Conservation (phyloP, 1,140 invertebrate genomes). For the Zaprionus capensis region DNA sequence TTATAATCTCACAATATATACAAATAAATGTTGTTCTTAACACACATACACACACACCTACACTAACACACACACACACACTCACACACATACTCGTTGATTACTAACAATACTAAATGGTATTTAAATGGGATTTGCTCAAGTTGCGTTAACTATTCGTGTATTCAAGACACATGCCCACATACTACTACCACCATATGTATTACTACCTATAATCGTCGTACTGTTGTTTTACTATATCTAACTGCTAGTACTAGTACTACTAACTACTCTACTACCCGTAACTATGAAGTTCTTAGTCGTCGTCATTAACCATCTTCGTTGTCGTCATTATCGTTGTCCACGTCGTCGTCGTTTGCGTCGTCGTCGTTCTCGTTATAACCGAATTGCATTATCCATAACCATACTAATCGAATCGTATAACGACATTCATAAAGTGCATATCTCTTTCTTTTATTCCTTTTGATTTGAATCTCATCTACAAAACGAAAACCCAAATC, state of each 20-base stretch:
- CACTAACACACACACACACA: not conserved
- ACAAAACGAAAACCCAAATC: slow-evolving; percentile 55
- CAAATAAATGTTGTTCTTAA: slow-evolving; percentile 61
- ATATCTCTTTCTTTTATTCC: slow-evolving; percentile 76
- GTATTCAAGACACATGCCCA: slow-evolving; percentile 11
- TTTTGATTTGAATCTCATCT: slow-evolving; percentile 69
- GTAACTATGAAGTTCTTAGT: slow-evolving; percentile 51
- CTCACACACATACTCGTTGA: slow-evolving; percentile 3
- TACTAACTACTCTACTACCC: slow-evolving; percentile 29
- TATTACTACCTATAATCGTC: slow-evolving; percentile 17
- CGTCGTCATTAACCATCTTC: slow-evolving; percentile 32
- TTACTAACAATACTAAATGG: slow-evolving; percentile 21
- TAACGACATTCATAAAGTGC: slow-evolving; percentile 66
- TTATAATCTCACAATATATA: slow-evolving; percentile 44
- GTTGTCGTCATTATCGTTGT: slow-evolving; percentile 9
- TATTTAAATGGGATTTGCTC: slow-evolving; percentile 12
- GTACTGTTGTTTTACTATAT: slow-evolving; percentile 50
- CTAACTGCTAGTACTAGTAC: slow-evolving; percentile 43
- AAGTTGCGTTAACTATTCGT: slow-evolving; percentile 6
- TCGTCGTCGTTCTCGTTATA: slow-evolving; percentile 24
- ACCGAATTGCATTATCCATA: slow-evolving; percentile 39
- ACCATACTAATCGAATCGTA: slow-evolving; percentile 29
- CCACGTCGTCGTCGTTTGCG: slow-evolving; percentile 24
- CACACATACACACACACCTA: slow-evolving; percentile 10
- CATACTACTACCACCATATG: not conserved